Base-by-base conservation (phyloP, 2,888 invertebrate species). In the Eugnorisma glareosa region DNA sequence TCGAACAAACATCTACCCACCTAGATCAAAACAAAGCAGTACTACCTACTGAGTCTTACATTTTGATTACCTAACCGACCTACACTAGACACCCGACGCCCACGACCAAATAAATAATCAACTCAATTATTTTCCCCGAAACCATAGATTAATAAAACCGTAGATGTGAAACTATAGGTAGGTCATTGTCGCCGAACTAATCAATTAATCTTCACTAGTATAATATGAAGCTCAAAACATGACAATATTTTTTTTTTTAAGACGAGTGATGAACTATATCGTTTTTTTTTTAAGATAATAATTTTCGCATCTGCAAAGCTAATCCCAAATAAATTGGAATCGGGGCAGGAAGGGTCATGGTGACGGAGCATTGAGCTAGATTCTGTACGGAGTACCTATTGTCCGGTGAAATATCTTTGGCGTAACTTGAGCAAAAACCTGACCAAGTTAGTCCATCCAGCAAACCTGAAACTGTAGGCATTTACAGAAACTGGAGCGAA, bases 91-190 rank as follows among this genome's bases (percentile, higher is more conserved):
- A 68, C 31, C 79, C 54, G 37, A 68, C 77, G 69, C 77, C 64
- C 31, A 54, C 67, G 54, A 61, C 37, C 35, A 68, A 82, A 79
- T 79, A 79, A 79, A 82, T 86, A 84, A 86, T 82, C 77, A 86
- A 80, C 75, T 81, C 71, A 84, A 86, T 84, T 86, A 86, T 84
- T 76, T 83, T 73, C 66, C 24, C 51, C 2, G 18, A 71, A 78
- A 79, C 79, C 79, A 66, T 43, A 81, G 81, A 79, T 8, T 74
- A 28, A 35, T 57, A 8, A 74, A 66, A 66, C 4, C 15, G 10
- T 48, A 75, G 81, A 81, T 43, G 51, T 35, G 43, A 67, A 28
- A 75, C n/a, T 69, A 11, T 24, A 1, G 7, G 28, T 24, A 35
- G 21, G 24, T 35, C 31, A 21, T 45, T 40, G 28, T 18, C 28